Base-by-base conservation (phyloP, 2,797 vertebrate genomes). In the Sebastes minor region DNA sequence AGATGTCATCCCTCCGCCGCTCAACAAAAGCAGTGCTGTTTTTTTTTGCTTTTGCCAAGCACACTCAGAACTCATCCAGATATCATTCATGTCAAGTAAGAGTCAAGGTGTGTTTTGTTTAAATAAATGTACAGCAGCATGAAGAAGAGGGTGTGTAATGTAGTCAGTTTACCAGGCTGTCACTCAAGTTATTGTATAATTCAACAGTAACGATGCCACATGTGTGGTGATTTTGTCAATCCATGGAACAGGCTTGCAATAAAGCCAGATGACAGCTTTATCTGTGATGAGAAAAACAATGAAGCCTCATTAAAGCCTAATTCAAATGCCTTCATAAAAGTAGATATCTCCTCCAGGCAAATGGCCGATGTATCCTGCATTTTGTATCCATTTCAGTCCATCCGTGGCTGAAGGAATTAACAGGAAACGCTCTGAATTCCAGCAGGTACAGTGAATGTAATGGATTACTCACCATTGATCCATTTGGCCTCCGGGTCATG, bases 401-500 rank as follows among this genome's bases (percentile, higher is more conserved):
- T 63, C 32, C 25, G 6, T 18, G 23, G 2, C 6, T n/a, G 3
- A 38, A 64, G 16, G 11, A 49, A 42, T 46, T 0, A 35, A 59
- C 8, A 32, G 2, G 16, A 11, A 11, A 32, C 23, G 10, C 53
- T 75, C 57, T 23, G 20, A 12, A 20, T 33, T 18, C 42, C 76
- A 74, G 76, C 64, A 71, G 53, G 22, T 53, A n/a, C 73, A 78
- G 60, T 68, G 2, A 11, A 5, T 38, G 38, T 38, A 42, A 8
- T 7, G 14, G 20, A 64, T 53, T 8, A 95, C 97, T 92, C 95
- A 99, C 98, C 97, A 61, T 97, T 98, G 92, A 99, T 97, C 98
- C 98, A 99, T 62, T 94, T 96, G 66, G 97, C 97, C 89, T 99
- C 97, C 1, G 97, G 98, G 93, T 98, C 96, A 18, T 98, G 97